Conservation (phyloP, 2,113 vertebrate genomes). For the Corythoichthys haematopterus region DNA sequence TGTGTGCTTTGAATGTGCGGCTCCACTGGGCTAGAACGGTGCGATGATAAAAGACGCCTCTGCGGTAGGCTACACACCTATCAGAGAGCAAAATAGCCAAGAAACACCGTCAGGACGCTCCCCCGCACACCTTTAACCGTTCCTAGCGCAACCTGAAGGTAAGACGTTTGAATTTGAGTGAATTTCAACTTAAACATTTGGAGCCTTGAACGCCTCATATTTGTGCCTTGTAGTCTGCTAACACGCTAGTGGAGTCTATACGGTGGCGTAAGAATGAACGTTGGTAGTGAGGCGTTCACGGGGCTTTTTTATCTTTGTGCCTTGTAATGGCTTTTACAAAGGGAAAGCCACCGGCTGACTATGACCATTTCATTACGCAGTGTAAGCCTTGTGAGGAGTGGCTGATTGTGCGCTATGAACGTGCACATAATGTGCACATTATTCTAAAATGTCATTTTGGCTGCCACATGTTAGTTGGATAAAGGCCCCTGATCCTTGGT, state of each 20-base stretch:
- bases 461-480: neutral
- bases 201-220: constrained; percentile 61
- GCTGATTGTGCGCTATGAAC: neutral
- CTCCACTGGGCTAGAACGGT: constrained; percentile 57
- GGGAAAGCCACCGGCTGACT: neutral
- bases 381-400: constrained; percentile 7
- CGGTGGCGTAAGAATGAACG: constrained; percentile 46
- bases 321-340: constrained; percentile 25
- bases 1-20: constrained; percentile 61
- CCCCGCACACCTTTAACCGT: constrained; percentile 39
- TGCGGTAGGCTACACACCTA: constrained; percentile 68
- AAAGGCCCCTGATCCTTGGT: neutral
- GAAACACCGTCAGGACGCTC: constrained; percentile 42
- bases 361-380: constrained; percentile 1
- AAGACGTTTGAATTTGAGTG: constrained; percentile 56
- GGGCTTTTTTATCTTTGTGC: constrained; percentile 14
- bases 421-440: neutral
- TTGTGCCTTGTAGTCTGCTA: constrained; percentile 60
- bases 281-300: constrained; percentile 5
- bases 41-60: constrained; percentile 77
- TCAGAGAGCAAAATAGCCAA: constrained; percentile 48
- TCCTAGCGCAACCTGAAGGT: constrained; percentile 64
- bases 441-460: neutral
- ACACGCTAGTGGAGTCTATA: constrained; percentile 51
- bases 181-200: constrained; percentile 53